Evolutionary conservation across 2,888 invertebrate species (phyloP).

Genomic region (Tetheella fluctuosa): DNA sequence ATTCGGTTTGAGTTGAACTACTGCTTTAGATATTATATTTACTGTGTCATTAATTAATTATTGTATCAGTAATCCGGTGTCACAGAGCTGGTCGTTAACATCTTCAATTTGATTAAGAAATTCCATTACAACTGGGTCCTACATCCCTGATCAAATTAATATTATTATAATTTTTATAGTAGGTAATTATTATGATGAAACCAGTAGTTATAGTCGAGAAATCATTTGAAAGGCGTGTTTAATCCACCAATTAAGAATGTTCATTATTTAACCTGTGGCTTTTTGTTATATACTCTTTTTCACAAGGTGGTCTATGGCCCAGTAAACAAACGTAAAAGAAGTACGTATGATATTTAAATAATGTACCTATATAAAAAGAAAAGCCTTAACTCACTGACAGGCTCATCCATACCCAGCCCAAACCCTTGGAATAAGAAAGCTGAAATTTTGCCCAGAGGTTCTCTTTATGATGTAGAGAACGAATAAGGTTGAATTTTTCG

Average conservation of each 20-base stretch:
- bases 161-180: background rate
- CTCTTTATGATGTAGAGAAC: no score
- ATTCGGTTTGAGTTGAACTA: background rate
- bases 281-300: no score
- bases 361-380: no score
- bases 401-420: no score
- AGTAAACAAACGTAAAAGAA: no score
- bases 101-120: slow-evolving; percentile 8
- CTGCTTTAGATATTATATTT: background rate
- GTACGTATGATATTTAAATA: no score
- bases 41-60: slow-evolving; percentile 1
- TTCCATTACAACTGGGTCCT: background rate
- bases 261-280: background rate
- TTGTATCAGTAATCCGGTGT: slow-evolving; percentile 7
- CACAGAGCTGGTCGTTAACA: slow-evolving; percentile 6
- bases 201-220: background rate
- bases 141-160: background rate
- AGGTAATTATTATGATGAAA: background rate
- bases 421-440: no score
- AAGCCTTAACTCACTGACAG: no score
- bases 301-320: no score
- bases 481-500: no score
- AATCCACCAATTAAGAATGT: background rate
- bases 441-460: no score
- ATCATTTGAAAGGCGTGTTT: background rate